Conservation (phyloP, 1,140 invertebrate species). For the Heliconius congener region DNA sequence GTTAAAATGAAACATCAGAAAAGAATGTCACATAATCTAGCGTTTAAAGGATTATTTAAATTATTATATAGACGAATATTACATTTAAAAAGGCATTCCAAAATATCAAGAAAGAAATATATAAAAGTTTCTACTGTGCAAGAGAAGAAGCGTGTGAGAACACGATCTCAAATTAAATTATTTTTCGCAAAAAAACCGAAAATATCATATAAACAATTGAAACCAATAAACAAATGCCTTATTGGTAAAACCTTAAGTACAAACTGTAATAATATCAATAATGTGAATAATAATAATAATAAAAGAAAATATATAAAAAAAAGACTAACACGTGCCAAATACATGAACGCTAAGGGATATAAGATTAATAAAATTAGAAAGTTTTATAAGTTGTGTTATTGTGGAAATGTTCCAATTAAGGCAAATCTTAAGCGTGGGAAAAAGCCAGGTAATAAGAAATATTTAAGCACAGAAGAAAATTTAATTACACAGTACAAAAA, state of each 20-base stretch:
- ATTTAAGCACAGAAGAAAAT: neutral
- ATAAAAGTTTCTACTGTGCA: neutral
- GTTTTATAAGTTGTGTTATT: neutral
- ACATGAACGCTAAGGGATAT: neutral
- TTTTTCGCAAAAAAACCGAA: neutral
- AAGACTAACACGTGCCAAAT: neutral
- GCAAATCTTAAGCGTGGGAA: neutral
- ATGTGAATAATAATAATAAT: neutral
- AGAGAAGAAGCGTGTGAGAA: neutral
- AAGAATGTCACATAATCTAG: neutral
- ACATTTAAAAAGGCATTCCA: neutral
- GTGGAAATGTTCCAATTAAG: neutral
- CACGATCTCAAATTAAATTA: neutral
- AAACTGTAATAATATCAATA: neutral
- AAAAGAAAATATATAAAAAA: neutral
- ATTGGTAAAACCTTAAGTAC: neutral
- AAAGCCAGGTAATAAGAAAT: neutral
- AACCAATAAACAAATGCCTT: neutral
- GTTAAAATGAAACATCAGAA: neutral
- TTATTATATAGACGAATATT: neutral
- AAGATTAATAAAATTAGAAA: neutral
- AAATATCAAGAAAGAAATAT: conserved; percentile 1
- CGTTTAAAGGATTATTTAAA: neutral
- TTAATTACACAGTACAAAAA: too few relatives aligned
- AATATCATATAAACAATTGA: neutral